Evolutionary conservation across 1,140 invertebrate genomes (phyloP), one percentile per base, ranked within the genome.

Genomic region (Drosophila pallidifrons): DNA sequence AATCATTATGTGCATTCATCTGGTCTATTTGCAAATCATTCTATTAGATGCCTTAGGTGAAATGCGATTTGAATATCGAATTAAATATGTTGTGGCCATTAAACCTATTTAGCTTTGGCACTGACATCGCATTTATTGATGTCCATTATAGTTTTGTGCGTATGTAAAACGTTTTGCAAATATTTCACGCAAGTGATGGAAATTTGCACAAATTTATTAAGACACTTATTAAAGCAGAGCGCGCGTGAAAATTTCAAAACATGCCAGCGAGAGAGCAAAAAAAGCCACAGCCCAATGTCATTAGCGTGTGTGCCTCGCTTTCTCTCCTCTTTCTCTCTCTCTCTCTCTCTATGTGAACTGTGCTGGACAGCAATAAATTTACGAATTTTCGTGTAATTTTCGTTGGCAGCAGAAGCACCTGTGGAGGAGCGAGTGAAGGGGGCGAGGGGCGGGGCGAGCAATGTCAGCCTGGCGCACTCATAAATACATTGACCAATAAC

Each of bases 401-500:
- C 60, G 77, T 51, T 55, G 38, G n/a, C 51, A 38, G n/a, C 13
- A 54, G 2, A 38, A 28, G 60, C 65, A 73, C 16, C 47, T 46
- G 60, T 38, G 5, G 5, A 15, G 13, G 16, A 2, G 16, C 5
- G 8, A 16, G 15, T 30, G 54, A 3, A 20, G 15, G 5, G 13
- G 38, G 45, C 7, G 25, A 47, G 35, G 41, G 32, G 25, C 4
- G 28, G 11, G 11, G 28, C 16, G n/a, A 15, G 57, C 45, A 38
- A 30, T 32, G 38, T 41, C 41, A 54, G 61, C 7, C 46, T 67
- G 75, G 13, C 71, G 67, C 54, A 73, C 82, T 86, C 82, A 87
- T 87, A 86, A 86, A 86, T 82, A 86, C 82, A 79, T 87, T 87
- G 82, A 87, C 82, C 82, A 87, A 86, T 86, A 86, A 86, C 82